These are phyloP conservation scores for Hydrolagus affinis DNA, from an alignment of 2,113 vertebrate species.

Conservation along the genomic window DNA sequence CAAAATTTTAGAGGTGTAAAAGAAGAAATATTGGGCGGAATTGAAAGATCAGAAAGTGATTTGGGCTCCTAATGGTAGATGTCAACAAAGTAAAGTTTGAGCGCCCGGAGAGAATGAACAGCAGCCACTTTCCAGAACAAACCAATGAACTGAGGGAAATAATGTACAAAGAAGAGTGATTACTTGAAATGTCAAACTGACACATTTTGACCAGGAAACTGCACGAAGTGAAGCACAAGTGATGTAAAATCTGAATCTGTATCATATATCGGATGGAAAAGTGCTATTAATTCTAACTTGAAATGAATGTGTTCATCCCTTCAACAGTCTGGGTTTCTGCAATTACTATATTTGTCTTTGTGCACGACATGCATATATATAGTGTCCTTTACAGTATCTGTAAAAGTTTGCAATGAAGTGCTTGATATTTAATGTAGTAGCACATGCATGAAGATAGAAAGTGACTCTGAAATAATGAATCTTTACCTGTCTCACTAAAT, in stretches of 20 bases:
- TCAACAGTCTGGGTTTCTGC: neutral
- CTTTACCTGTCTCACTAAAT: neutral
- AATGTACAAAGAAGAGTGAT: neutral
- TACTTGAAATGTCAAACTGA: neutral
- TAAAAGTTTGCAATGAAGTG: no score
- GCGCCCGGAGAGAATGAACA: neutral
- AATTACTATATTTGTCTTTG: neutral
- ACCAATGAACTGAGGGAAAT: neutral
- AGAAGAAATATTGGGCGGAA: neutral
- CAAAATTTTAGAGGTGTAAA: neutral
- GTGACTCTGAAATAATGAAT: neutral
- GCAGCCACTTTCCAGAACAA: neutral
- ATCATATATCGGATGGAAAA: neutral
- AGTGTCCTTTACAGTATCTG: no score
- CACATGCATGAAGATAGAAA: neutral
- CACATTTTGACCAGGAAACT: neutral
- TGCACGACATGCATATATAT: no score
- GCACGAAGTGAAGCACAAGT: neutral
- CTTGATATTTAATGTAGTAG: no score
- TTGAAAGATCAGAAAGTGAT: neutral
- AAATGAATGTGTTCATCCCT: neutral
- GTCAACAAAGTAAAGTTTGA: neutral
- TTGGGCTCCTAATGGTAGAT: neutral
- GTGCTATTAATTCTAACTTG: neutral
- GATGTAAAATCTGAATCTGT: neutral